These are phyloP conservation scores for Morinoia aosen DNA, from an alignment of 2,888 invertebrate species.

Conservation along the genomic window DNA sequence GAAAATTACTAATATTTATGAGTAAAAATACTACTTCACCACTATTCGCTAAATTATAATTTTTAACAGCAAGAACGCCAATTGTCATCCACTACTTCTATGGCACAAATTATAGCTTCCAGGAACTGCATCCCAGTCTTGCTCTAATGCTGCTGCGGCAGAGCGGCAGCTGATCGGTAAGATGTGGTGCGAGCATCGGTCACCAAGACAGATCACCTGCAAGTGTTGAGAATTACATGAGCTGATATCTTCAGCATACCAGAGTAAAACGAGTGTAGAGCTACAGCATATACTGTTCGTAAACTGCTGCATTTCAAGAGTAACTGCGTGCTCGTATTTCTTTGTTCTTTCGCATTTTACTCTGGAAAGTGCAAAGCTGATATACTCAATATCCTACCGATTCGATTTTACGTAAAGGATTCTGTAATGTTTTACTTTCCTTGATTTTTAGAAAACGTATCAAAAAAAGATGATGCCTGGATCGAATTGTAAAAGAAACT, in stretches of 20 bases:
- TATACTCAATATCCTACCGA: not conserved
- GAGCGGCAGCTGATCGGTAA: not conserved
- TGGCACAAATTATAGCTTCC: not conserved
- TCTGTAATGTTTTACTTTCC: not conserved
- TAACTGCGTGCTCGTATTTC: too few relatives aligned
- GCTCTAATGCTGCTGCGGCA: not conserved
- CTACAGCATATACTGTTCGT: not conserved
- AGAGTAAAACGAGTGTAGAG: not conserved
- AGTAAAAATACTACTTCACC: too few relatives aligned
- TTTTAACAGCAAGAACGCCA: not conserved
- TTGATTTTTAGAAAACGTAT: not conserved
- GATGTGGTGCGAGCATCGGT: not conserved
- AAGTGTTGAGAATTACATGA: not conserved
- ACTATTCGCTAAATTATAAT: too few relatives aligned
- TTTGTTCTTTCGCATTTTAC: too few relatives aligned
- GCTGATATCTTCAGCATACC: not conserved
- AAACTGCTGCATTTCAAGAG: not conserved
- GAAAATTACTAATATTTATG: too few relatives aligned
- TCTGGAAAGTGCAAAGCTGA: too few relatives aligned
- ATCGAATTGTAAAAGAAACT: not conserved
- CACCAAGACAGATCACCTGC: not conserved
- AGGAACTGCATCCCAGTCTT: not conserved
- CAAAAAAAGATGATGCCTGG: not conserved
- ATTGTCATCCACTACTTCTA: not conserved
- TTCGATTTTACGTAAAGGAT: not conserved